phyloP scores from a whole-genome alignment of 2,797 vertebrate species.

The Bradypodion ventrale region DNA sequence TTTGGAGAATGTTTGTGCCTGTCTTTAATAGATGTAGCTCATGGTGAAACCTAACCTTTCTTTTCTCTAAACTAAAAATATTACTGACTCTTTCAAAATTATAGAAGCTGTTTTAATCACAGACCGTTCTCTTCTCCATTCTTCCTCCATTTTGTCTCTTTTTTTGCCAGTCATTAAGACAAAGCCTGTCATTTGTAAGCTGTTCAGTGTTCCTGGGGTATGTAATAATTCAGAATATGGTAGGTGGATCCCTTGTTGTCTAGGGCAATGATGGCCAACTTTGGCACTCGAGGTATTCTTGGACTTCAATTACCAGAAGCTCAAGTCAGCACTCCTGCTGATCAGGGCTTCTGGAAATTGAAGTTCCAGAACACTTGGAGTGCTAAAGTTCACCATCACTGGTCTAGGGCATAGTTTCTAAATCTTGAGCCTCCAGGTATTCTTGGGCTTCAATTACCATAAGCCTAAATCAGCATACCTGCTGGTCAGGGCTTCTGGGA shows the following conservation, averaged over 20 bases:
- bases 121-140: slow-evolving; percentile 21
- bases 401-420: too few species aligned
- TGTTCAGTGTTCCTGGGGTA: not conserved
- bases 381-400: too few species aligned
- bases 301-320: too few species aligned
- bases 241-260: not conserved
- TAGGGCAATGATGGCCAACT: too few species aligned
- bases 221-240: slow-evolving; percentile 12
- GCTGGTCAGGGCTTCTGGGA: too few species aligned
- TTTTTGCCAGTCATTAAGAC: slow-evolving; percentile 35
- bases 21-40: not conserved
- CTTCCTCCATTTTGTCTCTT: slow-evolving; percentile 66
- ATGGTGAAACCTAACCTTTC: not conserved
- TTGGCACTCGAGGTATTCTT: too few species aligned
- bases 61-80: not conserved
- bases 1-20: not conserved
- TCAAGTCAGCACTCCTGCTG: too few species aligned
- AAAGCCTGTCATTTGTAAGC: not conserved
- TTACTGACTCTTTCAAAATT: not conserved
- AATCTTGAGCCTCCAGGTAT: too few species aligned
- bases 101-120: rapidly evolving
- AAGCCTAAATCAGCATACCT: too few species aligned
- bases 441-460: too few species aligned
- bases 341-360: too few species aligned
- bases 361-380: too few species aligned